Conservation (phyloP, 2,888 invertebrate species). For the Acanthacorydalis orientalis region DNA sequence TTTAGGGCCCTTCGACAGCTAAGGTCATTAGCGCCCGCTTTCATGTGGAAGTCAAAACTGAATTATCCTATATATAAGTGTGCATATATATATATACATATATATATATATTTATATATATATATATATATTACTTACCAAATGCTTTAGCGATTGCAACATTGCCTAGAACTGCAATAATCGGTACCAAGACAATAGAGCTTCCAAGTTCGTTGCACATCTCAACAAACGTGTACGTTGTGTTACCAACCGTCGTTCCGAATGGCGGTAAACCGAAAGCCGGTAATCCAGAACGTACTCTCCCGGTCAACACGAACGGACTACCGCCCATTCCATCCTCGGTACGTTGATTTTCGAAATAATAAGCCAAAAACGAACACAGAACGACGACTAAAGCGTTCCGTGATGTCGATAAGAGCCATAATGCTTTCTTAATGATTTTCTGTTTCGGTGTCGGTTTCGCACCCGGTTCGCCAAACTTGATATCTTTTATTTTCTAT, state of each 20-base stretch:
- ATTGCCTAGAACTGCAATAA: slow-evolving; percentile 82
- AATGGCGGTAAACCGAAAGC: slow-evolving; percentile 52
- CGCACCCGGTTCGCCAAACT: slow-evolving; percentile 24
- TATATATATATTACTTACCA: slow-evolving; percentile 34
- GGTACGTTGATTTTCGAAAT: slow-evolving; percentile 30
- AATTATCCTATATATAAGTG: too few species aligned
- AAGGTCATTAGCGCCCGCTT: too few species aligned
- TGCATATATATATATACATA: too few species aligned
- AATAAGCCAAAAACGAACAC: slow-evolving; percentile 51
- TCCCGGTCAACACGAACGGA: slow-evolving; percentile 59
- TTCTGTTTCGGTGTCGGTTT: slow-evolving; percentile 26
- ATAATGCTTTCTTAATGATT: slow-evolving; percentile 40
- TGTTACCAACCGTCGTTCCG: slow-evolving; percentile 39
- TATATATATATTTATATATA: too few species aligned
- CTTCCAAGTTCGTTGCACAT: slow-evolving; percentile 70
- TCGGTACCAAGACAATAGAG: slow-evolving; percentile 70
- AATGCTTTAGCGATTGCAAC: slow-evolving; percentile 94
- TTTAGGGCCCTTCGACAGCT: too few species aligned
- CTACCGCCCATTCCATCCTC: slow-evolving; percentile 19
- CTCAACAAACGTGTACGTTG: slow-evolving; percentile 41
- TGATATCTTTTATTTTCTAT: slow-evolving; percentile 59
- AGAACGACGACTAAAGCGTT: slow-evolving; percentile 69
- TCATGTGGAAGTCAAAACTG: too few species aligned
- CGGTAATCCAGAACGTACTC: slow-evolving; percentile 60
- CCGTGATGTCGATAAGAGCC: slow-evolving; percentile 65